phyloP scores from a whole-genome alignment of 2,113 vertebrate genomes.

The Eulemur rufifrons region DNA sequence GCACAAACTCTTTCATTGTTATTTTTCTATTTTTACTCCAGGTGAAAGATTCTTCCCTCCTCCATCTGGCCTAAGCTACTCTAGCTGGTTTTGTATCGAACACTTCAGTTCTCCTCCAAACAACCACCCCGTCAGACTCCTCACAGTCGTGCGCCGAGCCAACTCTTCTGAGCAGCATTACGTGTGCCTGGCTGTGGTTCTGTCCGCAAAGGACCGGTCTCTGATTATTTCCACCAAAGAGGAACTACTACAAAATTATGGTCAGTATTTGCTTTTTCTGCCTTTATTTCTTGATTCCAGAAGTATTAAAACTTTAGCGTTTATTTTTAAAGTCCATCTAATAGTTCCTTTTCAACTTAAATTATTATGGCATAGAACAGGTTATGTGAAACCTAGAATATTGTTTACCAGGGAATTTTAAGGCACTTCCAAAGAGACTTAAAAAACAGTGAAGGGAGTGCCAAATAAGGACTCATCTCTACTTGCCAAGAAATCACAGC shows the following conservation, averaged over 20 bases:
- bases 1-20: not conserved
- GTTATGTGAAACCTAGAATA: not conserved
- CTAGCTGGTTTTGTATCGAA: conserved; percentile 98
- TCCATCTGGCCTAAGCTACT: conserved; percentile 96
- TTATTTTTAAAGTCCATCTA: not conserved
- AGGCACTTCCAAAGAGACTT: not conserved
- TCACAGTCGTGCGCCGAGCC: conserved; percentile 93
- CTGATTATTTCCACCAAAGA: conserved; percentile 98
- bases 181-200: conserved; percentile 94
- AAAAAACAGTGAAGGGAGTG: not conserved
- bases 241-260: conserved; percentile 95
- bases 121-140: conserved; percentile 93
- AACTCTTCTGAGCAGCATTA: conserved; percentile 97
- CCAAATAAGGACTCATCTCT: not conserved
- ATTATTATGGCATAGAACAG: not conserved
- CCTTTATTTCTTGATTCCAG: not conserved
- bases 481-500: conserved; percentile 14
- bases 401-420: conserved; percentile 11
- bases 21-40: conserved; percentile 73
- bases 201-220: conserved; percentile 94
- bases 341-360: not conserved
- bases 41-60: conserved; percentile 97
- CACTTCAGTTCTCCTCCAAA: conserved; percentile 91
- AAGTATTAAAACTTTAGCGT: not conserved
- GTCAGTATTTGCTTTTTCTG: conserved; percentile 79